phyloP scores from a whole-genome alignment of 2,888 invertebrate species.

The Atrina japonica region DNA sequence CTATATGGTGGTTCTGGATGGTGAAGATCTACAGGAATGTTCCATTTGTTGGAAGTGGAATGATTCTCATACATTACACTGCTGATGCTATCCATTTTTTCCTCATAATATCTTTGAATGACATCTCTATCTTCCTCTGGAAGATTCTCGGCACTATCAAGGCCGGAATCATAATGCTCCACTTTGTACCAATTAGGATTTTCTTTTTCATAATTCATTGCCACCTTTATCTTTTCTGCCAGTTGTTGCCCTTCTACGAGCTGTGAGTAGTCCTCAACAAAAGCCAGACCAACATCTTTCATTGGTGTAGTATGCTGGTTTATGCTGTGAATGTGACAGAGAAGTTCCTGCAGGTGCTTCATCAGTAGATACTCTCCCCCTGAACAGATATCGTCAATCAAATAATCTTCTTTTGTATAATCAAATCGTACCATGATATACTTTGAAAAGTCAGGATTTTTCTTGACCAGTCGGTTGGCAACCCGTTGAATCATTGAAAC shows the following conservation, averaged over 20 bases:
- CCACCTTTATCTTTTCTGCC: constrained; percentile 4
- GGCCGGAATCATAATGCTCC: constrained; percentile 26
- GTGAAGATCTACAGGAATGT: too few relatives aligned
- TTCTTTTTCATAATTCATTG: constrained; percentile 18
- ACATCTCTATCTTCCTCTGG: neutral
- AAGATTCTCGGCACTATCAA: constrained; percentile 21
- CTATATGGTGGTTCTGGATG: too few relatives aligned
- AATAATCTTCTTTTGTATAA: constrained; percentile 29
- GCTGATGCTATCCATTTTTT: neutral
- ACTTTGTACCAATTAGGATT: constrained; percentile 32
- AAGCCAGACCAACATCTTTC: constrained; percentile 16
- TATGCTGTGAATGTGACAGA: constrained; percentile 37
- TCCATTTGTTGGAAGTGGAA: too few relatives aligned
- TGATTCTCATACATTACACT: neutral
- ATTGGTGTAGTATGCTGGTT: constrained; percentile 15
- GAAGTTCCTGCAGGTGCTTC: constrained; percentile 32
- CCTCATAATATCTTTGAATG: constrained; percentile 5
- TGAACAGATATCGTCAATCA: constrained; percentile 30
- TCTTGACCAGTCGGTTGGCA: constrained; percentile 11
- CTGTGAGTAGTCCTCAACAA: constrained; percentile 4
- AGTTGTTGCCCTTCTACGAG: constrained; percentile 20
- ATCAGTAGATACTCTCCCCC: constrained; percentile 29
- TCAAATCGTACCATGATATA: constrained; percentile 37
- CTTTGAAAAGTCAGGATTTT: constrained; percentile 25
- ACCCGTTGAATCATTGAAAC: constrained; percentile 21